phyloP scores from a whole-genome alignment of 2,888 invertebrate genomes.

The Branchipolynoe longqiensis region DNA sequence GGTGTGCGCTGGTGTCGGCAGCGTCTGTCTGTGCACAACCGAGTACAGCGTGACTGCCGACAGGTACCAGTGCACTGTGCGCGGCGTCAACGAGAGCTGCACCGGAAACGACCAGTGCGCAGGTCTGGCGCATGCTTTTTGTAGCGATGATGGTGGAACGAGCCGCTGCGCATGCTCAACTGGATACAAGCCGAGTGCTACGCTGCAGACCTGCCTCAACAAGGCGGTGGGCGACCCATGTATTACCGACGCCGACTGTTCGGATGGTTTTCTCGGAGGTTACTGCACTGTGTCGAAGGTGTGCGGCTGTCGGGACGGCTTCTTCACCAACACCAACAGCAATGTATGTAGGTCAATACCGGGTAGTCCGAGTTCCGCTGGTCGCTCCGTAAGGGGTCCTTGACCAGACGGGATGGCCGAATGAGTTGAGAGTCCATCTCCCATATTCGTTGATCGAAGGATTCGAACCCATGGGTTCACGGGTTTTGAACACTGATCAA shows the following conservation, averaged over 20 bases:
- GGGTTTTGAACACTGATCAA: no score
- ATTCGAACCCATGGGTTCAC: no score
- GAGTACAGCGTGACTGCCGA: neutral
- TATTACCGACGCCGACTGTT: neutral
- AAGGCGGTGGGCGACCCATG: constrained; percentile 6
- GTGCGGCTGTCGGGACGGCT: neutral
- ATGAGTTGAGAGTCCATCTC: no score
- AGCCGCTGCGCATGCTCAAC: neutral
- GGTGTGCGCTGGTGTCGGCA: neutral
- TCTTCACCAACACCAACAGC: constrained; percentile 1
- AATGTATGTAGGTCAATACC: constrained; percentile 37
- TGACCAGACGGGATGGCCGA: no score
- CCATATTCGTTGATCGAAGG: no score
- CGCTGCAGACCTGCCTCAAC: neutral
- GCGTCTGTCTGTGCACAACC: neutral
- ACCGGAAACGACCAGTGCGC: neutral
- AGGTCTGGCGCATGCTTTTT: neutral
- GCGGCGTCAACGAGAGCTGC: neutral
- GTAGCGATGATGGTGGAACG: neutral
- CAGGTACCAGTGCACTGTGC: neutral
- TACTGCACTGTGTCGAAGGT: neutral
- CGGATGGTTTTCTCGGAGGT: neutral
- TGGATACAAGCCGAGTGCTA: neutral
- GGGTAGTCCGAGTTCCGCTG: no score
- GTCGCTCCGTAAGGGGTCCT: no score